phyloP scores from a whole-genome alignment of 2,888 invertebrate species.

The Brenthis daphne region DNA sequence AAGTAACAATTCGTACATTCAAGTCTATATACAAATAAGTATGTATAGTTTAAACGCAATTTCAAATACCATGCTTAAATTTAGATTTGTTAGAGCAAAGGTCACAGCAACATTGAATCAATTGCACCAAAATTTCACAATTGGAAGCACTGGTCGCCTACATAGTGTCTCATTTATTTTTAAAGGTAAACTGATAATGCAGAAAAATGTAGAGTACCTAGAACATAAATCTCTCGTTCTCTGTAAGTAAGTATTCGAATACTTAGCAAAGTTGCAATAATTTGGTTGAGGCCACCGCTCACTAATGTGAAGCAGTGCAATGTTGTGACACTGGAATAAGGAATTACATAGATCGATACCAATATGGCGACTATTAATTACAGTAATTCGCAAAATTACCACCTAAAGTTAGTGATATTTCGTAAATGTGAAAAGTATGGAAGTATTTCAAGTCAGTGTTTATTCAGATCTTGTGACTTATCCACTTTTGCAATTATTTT shows the following conservation, averaged over 20 bases:
- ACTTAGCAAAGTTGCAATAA: constrained; percentile 15
- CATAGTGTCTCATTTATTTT: constrained; percentile 7
- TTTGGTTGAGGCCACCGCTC: constrained; percentile 27
- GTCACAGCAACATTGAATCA: background rate
- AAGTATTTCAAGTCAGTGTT: no score
- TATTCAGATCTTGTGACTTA: no score
- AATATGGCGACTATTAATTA: constrained; percentile 25
- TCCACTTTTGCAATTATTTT: no score
- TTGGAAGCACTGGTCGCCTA: background rate
- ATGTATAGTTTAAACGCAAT: no score
- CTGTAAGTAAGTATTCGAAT: background rate
- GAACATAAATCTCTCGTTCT: background rate
- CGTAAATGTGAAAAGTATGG: background rate
- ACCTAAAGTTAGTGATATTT: constrained; percentile 7
- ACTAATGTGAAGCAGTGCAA: constrained; percentile 14
- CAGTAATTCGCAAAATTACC: constrained; percentile 23
- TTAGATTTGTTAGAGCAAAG: constrained; percentile 1
- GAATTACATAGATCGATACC: constrained; percentile 15
- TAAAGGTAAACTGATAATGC: background rate
- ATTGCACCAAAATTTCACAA: constrained; percentile 8
- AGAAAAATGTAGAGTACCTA: background rate
- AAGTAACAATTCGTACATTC: no score
- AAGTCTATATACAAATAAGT: no score
- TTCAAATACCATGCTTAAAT: no score
- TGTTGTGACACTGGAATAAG: constrained; percentile 27